These are phyloP conservation scores for Lasioglossum pauxillum DNA, from an alignment of 2,888 invertebrate species.

Conservation along the genomic window DNA sequence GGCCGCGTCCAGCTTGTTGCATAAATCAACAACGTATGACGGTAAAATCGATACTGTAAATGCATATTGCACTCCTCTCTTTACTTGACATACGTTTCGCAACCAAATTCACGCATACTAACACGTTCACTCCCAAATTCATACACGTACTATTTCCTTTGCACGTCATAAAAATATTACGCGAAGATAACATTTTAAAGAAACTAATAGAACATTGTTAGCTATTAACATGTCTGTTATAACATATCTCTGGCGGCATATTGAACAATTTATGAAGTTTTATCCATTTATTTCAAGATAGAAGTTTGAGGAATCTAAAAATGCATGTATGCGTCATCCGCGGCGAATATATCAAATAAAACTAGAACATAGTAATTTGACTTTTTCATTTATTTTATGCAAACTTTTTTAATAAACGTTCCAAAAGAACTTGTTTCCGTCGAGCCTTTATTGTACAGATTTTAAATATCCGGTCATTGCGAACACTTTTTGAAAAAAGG, in stretches of 20 bases:
- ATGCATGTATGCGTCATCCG: neutral
- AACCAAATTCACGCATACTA: neutral
- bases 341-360: neutral
- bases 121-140: neutral
- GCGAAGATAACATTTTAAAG: neutral
- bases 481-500: neutral
- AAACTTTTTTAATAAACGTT: conserved; percentile 6
- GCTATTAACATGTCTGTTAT: neutral
- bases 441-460: neutral
- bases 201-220: neutral
- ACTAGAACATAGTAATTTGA: neutral
- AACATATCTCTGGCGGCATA: neutral
- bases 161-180: neutral
- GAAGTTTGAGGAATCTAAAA: conserved; percentile 2
- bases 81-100: neutral
- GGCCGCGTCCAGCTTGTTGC: neutral
- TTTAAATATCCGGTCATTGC: neutral
- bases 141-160: neutral
- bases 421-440: neutral
- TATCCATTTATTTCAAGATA: neutral
- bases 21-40: neutral
- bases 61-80: neutral
- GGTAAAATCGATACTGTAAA: neutral
- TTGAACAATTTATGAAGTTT: neutral
- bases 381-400: conserved; percentile 1